Evolutionary conservation across 1,140 invertebrate genomes (phyloP).

Genomic region (Drepana arcuata): DNA sequence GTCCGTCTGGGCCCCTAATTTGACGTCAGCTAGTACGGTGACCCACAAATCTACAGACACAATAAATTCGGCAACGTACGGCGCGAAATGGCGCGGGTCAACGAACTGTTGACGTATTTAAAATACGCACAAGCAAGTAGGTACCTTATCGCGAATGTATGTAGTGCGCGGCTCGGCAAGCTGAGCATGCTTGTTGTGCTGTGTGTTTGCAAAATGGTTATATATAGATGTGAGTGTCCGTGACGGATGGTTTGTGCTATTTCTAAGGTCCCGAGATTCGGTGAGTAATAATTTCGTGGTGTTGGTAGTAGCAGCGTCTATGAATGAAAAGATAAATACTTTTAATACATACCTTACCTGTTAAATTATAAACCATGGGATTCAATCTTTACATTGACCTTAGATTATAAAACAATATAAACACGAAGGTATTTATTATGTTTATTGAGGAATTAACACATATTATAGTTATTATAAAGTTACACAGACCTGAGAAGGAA

Average conservation of each 20-base stretch:
- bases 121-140: constrained; percentile 53
- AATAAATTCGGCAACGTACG: constrained; percentile 66
- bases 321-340: constrained; percentile 5
- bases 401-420: too few species aligned
- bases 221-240: constrained; percentile 58
- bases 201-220: constrained; percentile 64
- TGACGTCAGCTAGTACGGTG: constrained; percentile 58
- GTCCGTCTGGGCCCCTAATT: constrained; percentile 52
- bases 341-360: too few species aligned
- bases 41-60: constrained; percentile 70
- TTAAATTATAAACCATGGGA: too few species aligned
- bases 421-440: too few species aligned
- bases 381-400: too few species aligned
- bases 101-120: constrained; percentile 68
- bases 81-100: constrained; percentile 58
- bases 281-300: constrained; percentile 30
- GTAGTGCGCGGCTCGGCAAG: constrained; percentile 46
- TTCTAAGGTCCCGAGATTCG: constrained; percentile 49
- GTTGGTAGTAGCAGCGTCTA: constrained; percentile 2
- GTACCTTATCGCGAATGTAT: constrained; percentile 66
- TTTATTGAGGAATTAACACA: too few species aligned
- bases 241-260: constrained; percentile 59
- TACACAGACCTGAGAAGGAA: too few species aligned
- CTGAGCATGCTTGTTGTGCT: constrained; percentile 41
- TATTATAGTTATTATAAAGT: too few species aligned